Evolutionary conservation across 92 coral and sea anemone genomes (phyloP).

Genomic region (Bergia puertoricense): DNA sequence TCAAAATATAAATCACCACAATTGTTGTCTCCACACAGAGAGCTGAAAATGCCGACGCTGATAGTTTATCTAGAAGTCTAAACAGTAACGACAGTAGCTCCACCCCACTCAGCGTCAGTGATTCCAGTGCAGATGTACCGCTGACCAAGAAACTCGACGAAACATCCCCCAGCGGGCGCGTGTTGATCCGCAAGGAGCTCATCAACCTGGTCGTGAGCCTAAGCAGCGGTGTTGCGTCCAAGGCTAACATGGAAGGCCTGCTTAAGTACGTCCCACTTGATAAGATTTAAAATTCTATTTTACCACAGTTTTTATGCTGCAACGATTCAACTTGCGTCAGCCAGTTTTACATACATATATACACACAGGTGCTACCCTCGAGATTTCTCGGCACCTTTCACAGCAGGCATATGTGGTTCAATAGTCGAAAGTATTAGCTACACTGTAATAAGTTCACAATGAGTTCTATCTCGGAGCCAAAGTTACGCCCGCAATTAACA

Average conservation of each 20-base stretch:
- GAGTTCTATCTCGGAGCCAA: too few species aligned
- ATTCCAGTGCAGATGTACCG: conserved; percentile 37
- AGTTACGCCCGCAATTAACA: too few species aligned
- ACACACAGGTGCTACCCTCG: too few species aligned
- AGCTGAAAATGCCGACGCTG: conserved; percentile 30
- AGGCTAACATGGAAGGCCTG: conserved; percentile 89
- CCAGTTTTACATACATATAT: too few species aligned
- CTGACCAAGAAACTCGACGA: conserved; percentile 65
- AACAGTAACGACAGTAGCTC: conserved; percentile 43
- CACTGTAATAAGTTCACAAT: too few species aligned
- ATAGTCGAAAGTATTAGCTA: too few species aligned
- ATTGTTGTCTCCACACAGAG: conserved; percentile 3
- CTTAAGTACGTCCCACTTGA: conserved; percentile 58
- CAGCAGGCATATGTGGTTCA: too few species aligned
- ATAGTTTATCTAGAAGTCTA: conserved; percentile 35
- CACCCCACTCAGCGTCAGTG: conserved; percentile 33
- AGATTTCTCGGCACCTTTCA: too few species aligned
- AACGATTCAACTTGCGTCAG: too few species aligned
- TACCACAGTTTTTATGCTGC: too few species aligned
- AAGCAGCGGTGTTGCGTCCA: conserved; percentile 93
- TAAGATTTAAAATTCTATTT: too few species aligned
- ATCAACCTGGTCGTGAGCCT: conserved; percentile 79
- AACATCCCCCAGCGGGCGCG: conserved; percentile 70
- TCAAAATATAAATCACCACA: background rate
- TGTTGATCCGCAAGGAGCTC: conserved; percentile 76